Evolutionary conservation across 1,140 invertebrate species (phyloP).

Genomic region (Drosophila baimaii): DNA sequence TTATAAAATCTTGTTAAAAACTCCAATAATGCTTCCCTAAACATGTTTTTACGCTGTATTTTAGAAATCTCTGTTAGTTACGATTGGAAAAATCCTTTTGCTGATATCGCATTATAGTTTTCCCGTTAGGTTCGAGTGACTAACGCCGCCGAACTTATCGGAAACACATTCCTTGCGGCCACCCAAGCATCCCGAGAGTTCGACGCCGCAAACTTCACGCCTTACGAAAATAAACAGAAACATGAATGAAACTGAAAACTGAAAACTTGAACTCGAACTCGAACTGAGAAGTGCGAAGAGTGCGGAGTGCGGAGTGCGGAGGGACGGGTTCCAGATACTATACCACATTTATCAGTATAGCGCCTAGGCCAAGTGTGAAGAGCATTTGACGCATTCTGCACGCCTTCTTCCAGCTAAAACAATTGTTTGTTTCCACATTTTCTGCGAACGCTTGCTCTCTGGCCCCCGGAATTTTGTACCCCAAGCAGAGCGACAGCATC

Average conservation of each 20-base stretch:
- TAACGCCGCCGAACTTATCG: slow-evolving; percentile 52
- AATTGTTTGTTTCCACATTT: slow-evolving; percentile 76
- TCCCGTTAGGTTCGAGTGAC: slow-evolving; percentile 51
- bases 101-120: slow-evolving; percentile 12
- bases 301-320: slow-evolving; percentile 1
- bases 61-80: not conserved
- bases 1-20: not conserved
- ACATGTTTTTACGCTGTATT: not conserved
- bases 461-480: slow-evolving; percentile 64
- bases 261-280: slow-evolving; percentile 35
- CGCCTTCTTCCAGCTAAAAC: slow-evolving; percentile 75
- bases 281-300: slow-evolving; percentile 3
- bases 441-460: slow-evolving; percentile 62
- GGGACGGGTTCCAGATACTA: slow-evolving; percentile 7
- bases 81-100: not conserved
- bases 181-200: slow-evolving; percentile 61
- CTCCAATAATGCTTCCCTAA: not conserved
- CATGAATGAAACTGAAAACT: slow-evolving; percentile 61
- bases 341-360: slow-evolving; percentile 26
- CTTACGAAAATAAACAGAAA: slow-evolving; percentile 70
- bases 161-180: slow-evolving; percentile 61
- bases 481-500: slow-evolving; percentile 74
- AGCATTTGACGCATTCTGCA: slow-evolving; percentile 64
- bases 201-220: slow-evolving; percentile 55
- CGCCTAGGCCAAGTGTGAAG: slow-evolving; percentile 68